Conservation (phyloP, 2,888 invertebrate genomes). For the Dichetophora obliterata region DNA sequence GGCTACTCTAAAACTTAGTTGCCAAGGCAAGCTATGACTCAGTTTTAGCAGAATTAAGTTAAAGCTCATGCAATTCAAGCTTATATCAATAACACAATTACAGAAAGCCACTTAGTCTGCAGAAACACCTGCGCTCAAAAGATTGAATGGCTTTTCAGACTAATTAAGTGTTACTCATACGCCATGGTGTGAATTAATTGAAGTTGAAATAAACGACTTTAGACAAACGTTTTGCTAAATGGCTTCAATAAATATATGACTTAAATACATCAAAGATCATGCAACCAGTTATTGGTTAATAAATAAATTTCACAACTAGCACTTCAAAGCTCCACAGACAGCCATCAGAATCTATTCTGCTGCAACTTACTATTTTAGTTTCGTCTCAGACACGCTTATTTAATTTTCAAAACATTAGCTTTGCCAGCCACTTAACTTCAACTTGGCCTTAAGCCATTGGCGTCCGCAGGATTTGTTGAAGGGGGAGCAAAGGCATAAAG, state of each 20-base stretch:
- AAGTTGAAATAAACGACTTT: too few relatives aligned
- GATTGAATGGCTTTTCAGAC: background rate
- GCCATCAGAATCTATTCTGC: background rate
- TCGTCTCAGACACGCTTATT: background rate
- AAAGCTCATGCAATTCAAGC: background rate
- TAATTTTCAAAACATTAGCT: background rate
- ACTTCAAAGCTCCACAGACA: background rate
- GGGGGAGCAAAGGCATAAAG: too few relatives aligned
- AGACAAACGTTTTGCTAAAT: too few relatives aligned
- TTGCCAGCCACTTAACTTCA: background rate
- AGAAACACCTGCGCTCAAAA: background rate
- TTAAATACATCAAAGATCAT: too few relatives aligned
- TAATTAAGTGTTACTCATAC: conserved; percentile 13
- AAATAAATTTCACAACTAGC: background rate
- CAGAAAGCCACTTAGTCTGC: background rate
- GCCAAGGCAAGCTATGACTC: background rate
- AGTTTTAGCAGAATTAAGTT: background rate
- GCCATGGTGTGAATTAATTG: background rate
- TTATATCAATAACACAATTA: background rate
- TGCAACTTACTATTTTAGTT: background rate
- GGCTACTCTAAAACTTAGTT: background rate
- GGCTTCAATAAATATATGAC: too few relatives aligned
- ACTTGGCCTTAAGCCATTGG: background rate
- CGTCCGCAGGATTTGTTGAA: too few relatives aligned
- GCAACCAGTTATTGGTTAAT: background rate